phyloP scores from a whole-genome alignment of 2,113 vertebrate species.

The Sceloporus undulatus region DNA sequence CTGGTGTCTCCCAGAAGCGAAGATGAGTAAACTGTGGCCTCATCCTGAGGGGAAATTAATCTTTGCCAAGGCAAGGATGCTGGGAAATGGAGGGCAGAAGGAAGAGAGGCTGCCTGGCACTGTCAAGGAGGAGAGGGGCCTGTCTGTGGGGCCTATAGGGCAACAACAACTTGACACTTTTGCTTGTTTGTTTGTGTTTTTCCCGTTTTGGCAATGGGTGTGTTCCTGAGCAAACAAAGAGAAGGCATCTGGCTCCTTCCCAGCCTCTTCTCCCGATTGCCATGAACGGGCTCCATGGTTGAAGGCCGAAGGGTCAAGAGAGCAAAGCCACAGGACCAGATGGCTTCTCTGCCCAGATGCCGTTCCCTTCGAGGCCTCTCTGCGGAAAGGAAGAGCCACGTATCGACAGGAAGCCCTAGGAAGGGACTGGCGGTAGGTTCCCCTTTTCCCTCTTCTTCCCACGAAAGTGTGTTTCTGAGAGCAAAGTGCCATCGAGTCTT shows the following conservation, averaged over 20 bases:
- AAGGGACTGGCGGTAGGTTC: slow-evolving; percentile 67
- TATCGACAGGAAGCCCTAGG: slow-evolving; percentile 54
- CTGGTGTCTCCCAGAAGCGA: no score
- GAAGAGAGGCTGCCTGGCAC: no score
- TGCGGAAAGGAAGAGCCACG: slow-evolving; percentile 78
- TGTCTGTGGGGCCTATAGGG: no score
- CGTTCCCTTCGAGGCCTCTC: slow-evolving; percentile 69
- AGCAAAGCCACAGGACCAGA: slow-evolving; percentile 81
- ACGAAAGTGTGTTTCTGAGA: slow-evolving; percentile 88
- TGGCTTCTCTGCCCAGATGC: slow-evolving; percentile 58
- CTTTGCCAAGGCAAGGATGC: no score
- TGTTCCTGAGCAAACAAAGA: slow-evolving; percentile 92
- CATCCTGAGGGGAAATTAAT: no score
- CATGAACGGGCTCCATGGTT: slow-evolving; percentile 46
- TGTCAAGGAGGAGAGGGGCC: no score
- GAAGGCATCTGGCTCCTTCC: slow-evolving; percentile 93
- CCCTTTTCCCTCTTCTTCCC: slow-evolving; percentile 71
- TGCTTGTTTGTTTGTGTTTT: slow-evolving; percentile 23
- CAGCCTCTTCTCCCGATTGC: slow-evolving; percentile 80
- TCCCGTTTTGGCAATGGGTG: slow-evolving; percentile 72
- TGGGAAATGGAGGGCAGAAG: no score
- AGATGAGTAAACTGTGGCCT: no score
- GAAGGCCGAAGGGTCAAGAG: slow-evolving; percentile 76
- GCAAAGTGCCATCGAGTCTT: slow-evolving; percentile 95
- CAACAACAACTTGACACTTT: slow-evolving; percentile 67